Evolutionary conservation across 2,888 invertebrate species (phyloP), one percentile per base, ranked within the genome.

Genomic region (Lamellibrachia satsuma): DNA sequence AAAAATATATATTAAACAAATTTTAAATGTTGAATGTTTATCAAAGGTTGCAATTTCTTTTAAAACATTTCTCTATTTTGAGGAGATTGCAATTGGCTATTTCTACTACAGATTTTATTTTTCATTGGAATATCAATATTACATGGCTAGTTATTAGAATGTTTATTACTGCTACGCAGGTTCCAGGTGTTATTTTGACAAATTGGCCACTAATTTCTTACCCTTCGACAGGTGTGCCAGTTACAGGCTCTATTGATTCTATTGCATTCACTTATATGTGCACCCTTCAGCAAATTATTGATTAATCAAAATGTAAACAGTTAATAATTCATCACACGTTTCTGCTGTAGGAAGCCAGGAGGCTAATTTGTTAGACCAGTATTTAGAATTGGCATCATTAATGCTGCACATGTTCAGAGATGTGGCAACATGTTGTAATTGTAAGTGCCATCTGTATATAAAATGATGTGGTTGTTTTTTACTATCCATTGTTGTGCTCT

Each of bases 341-440:
- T 75, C 22, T 15, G 22, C 22, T 75, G 75, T 22, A 75, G 75
- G 22, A 75, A 75, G 75, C 75, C 75, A 22, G 22, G 15, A 15
- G 22, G 75, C 22, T 75, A 75, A 75, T 75, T 75, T 75, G 75
- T 15, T 75, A 75, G 22, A 15, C 15, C 22, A 75, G 22, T 75
- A n/a, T n/a, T 75, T 22, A 75, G 75, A 75, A 75, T 75, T 75
- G 75, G 75, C 75, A 75, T 75, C 75, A 75, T 75, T 75, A 75
- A 22, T n/a, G 22, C 75, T 75, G 75, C 75, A 6, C 15, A 75
- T 75, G 75, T 75, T 75, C 75, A 75, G 22, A n/a, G 15, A 22
- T 22, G 22, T 22, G 15, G 75, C 75, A 75, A 15, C 75, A 75
- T 15, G n/a, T n/a, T 22, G n/a, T 22, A 75, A 75, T 75, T 75